phyloP scores from a whole-genome alignment of 2,888 invertebrate genomes.

The Tortrix viridana region DNA sequence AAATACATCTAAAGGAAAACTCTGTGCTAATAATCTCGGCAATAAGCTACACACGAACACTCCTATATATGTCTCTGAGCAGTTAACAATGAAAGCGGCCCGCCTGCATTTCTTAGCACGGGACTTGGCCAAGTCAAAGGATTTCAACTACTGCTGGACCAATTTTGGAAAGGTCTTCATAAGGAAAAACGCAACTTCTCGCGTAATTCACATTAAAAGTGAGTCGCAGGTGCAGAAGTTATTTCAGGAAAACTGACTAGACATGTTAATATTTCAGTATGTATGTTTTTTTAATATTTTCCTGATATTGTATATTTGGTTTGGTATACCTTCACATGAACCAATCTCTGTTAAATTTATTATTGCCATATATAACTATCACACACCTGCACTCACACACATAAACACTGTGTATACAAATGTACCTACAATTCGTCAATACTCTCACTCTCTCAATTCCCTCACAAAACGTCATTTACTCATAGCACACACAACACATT shows the following conservation, averaged over 20 bases:
- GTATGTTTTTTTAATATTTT: too few relatives aligned
- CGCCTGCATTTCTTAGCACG: constrained; percentile 42
- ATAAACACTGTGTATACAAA: too few relatives aligned
- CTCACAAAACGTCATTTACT: too few relatives aligned
- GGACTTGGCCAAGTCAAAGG: constrained; percentile 39
- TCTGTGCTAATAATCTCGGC: constrained; percentile 43
- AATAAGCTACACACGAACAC: constrained; percentile 31
- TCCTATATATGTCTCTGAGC: constrained; percentile 41
- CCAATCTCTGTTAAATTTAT: too few relatives aligned
- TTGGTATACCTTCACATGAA: too few relatives aligned
- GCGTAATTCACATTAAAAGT: constrained; percentile 36
- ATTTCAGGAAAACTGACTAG: constrained; percentile 13
- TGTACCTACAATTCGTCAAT: too few relatives aligned
- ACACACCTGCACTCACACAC: too few relatives aligned
- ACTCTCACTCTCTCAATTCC: too few relatives aligned
- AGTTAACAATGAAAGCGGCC: constrained; percentile 41
- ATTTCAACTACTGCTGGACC: constrained; percentile 42
- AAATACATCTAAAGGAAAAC: constrained; percentile 36
- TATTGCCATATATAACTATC: too few relatives aligned
- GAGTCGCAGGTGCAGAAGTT: constrained; percentile 33
- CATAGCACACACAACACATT: too few relatives aligned
- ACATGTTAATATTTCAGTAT: too few relatives aligned
- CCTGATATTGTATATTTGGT: too few relatives aligned
- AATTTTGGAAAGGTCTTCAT: constrained; percentile 41
- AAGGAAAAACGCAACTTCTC: constrained; percentile 37